These are phyloP conservation scores for Cactoblastis cactorum DNA, from an alignment of 2,888 invertebrate species.

Conservation along the genomic window DNA sequence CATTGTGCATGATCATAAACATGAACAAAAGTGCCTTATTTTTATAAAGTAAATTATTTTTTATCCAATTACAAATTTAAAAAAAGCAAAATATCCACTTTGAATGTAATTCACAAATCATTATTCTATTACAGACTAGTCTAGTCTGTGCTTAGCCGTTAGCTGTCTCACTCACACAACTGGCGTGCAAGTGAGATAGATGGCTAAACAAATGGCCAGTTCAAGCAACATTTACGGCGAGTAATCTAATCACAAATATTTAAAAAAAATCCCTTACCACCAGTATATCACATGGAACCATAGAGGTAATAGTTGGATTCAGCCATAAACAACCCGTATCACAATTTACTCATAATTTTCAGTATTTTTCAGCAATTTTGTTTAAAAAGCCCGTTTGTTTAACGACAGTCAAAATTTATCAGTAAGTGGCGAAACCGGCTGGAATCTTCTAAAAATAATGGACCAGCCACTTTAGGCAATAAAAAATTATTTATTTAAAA, in stretches of 20 bases:
- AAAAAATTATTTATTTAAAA: no score
- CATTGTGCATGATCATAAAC: constrained; percentile 13
- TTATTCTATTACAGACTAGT: no score
- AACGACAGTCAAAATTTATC: not conserved
- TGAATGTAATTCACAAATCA: not conserved
- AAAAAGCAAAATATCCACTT: not conserved
- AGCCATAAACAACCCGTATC: constrained; percentile 20
- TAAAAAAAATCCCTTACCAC: constrained; percentile 22
- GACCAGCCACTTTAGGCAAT: not conserved
- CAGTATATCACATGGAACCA: constrained; percentile 37
- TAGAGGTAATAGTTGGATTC: constrained; percentile 38
- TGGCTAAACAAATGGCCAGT: no score
- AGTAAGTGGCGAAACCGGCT: not conserved
- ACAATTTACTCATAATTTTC: not conserved
- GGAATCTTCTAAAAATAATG: constrained; percentile 19
- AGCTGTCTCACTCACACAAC: no score
- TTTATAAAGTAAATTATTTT: constrained; percentile 8
- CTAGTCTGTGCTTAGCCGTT: no score
- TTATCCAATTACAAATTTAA: not conserved
- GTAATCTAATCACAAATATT: not conserved
- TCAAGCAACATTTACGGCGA: not conserved
- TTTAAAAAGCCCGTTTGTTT: no score
- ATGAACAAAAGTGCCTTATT: constrained; percentile 7
- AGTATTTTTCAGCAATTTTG: no score
- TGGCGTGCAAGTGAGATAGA: no score